These are phyloP conservation scores for Drosophila vallismaia DNA, from an alignment of 2,888 invertebrate species.

Conservation along the genomic window DNA sequence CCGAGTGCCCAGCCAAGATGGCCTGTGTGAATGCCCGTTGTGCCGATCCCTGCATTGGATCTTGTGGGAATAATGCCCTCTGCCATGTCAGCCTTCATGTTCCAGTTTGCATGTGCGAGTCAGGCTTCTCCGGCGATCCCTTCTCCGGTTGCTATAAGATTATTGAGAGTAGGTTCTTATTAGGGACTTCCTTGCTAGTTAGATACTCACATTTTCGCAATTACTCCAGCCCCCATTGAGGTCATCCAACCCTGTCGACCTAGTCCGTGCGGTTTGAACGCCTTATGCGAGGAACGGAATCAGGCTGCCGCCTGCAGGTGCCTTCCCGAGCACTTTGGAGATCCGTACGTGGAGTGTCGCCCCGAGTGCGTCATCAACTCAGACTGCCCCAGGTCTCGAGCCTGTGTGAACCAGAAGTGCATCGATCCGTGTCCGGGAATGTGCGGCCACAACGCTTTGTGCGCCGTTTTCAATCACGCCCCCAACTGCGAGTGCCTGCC, in stretches of 20 bases:
- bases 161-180: constrained; percentile 84
- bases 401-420: constrained; percentile 91
- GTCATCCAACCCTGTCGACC: constrained; percentile 86
- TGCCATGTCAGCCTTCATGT: constrained; percentile 86
- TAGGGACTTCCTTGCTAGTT: background rate
- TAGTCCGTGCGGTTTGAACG: constrained; percentile 88
- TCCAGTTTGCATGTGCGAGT: constrained; percentile 85
- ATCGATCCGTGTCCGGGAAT: constrained; percentile 93
- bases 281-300: constrained; percentile 87
- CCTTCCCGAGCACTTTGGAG: constrained; percentile 87
- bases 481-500: constrained; percentile 87
- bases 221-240: constrained; percentile 84
- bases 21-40: constrained; percentile 85
- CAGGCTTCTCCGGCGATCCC: constrained; percentile 87
- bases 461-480: constrained; percentile 88
- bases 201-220: background rate
- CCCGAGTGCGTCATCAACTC: constrained; percentile 88
- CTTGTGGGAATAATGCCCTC: constrained; percentile 88
- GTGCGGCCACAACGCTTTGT: constrained; percentile 92
- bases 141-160: constrained; percentile 85
- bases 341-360: constrained; percentile 88
- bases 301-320: constrained; percentile 88
- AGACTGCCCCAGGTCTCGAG: constrained; percentile 87
- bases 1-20: constrained; percentile 85
- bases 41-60: constrained; percentile 87